Conservation (phyloP, 2,888 invertebrate genomes). For the Sesia apiformis region DNA sequence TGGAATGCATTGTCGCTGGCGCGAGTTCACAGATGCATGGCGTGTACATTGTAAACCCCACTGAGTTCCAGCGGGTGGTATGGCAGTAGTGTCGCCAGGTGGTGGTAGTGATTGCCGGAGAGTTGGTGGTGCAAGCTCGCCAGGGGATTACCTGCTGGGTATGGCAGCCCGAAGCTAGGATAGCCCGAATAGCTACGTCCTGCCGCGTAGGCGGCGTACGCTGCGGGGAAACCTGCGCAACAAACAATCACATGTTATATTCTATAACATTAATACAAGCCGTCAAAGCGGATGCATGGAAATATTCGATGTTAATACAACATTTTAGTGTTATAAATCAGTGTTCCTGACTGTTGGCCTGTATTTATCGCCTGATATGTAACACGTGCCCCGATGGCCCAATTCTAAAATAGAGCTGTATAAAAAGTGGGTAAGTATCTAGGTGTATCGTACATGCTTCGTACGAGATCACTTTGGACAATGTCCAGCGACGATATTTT, state of each 20-base stretch:
- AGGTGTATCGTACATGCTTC: slow-evolving; percentile 41
- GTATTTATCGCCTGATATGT: slow-evolving; percentile 27
- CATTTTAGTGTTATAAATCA: not conserved
- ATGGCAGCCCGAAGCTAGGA: slow-evolving; percentile 98
- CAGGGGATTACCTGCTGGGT: slow-evolving; percentile 96
- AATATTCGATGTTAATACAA: too few species aligned
- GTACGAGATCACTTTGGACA: slow-evolving; percentile 61
- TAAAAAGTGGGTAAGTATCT: slow-evolving; percentile 51
- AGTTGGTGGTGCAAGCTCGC: slow-evolving; percentile 85
- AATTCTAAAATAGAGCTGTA: slow-evolving; percentile 58
- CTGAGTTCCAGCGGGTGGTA: slow-evolving; percentile 80
- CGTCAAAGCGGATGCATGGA: too few species aligned
- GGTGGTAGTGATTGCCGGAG: slow-evolving; percentile 77
- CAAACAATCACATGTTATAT: slow-evolving; percentile 44
- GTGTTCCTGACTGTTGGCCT: slow-evolving; percentile 19
- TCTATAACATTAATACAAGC: slow-evolving; percentile 2
- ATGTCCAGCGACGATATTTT: slow-evolving; percentile 60
- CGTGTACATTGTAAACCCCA: slow-evolving; percentile 82
- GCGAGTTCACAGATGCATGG: slow-evolving; percentile 85
- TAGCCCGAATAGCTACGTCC: slow-evolving; percentile 97
- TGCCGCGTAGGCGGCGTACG: slow-evolving; percentile 96
- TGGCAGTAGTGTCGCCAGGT: slow-evolving; percentile 76
- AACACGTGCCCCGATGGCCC: slow-evolving; percentile 47
- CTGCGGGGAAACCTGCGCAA: slow-evolving; percentile 92
- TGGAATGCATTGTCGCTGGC: slow-evolving; percentile 70